Evolutionary conservation across 2,888 invertebrate genomes (phyloP), one percentile per base, ranked within the genome.

Genomic region (Caenorhabditis afra): DNA sequence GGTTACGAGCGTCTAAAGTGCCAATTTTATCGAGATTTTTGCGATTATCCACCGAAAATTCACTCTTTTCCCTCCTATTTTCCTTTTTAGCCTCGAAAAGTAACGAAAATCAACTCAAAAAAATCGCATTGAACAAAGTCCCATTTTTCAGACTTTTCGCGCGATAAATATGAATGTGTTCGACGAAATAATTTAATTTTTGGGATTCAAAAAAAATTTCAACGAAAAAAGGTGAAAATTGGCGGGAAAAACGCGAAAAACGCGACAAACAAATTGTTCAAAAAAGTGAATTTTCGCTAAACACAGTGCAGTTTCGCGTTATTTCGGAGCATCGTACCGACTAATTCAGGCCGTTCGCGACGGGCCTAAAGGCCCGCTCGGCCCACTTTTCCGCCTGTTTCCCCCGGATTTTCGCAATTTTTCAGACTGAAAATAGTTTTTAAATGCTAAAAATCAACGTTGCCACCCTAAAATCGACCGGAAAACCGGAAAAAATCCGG

Each of bases 311-410:
- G 16, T 29, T 14, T 5, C 1, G 29, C 50, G 73, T 41, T 3
- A 73, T 73, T 35, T 22, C 64, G 73, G 73, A 73, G 73, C 29
- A 44, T 73, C 73, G 73, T 73, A 62, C 52, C 8, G n/a, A 1
- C 7, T 12, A 14, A 29, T 45, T 70, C 7, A 64, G 64, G 73
- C 64, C 41, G 16, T 57, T 18, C 50, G 47, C 44, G 47, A 23
- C 49, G 50, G 73, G 73, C 73, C 73, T 73, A 64, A 50, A 73
- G 73, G 73, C 73, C 64, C 20, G 18, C 55, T 58, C 14, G 39
- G 16, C 39, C 23, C 39, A 35, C 8, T 50, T 58, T 53, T 41
- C 41, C 7, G 7, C 3, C 41, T 11, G 11, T 8, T 52, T 41
- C 22, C 10, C 29, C n/a, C 45, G 8, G 18, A 12, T 23, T 45